These are phyloP conservation scores for Galagoides demidoff DNA, from an alignment of 2,797 vertebrate species.

Conservation along the genomic window DNA sequence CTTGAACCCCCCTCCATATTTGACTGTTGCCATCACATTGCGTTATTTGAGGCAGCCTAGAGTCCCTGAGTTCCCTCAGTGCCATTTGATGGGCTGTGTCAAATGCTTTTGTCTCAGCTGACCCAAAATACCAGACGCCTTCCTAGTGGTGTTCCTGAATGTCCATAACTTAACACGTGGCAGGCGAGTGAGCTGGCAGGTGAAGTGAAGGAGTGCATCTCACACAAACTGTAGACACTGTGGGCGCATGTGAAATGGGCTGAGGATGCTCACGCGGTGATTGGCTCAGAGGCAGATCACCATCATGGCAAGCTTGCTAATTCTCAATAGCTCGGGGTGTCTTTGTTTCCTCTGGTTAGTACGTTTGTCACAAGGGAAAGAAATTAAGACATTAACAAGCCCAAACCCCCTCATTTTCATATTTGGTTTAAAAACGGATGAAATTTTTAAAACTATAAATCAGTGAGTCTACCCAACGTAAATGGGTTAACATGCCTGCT, in stretches of 20 bases:
- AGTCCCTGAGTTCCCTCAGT: constrained; percentile 15
- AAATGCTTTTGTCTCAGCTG: constrained; percentile 67
- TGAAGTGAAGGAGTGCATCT: neutral
- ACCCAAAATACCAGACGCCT: constrained; percentile 47
- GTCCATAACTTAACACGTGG: constrained; percentile 18
- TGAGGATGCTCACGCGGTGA: neutral
- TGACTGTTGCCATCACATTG: constrained; percentile 21
- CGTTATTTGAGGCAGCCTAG: constrained; percentile 52
- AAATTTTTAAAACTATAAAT: constrained; percentile 12
- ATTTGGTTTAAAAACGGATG: neutral
- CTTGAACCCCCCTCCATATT: neutral
- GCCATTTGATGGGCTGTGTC: constrained; percentile 46
- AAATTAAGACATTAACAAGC: neutral
- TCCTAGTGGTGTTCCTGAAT: constrained; percentile 43
- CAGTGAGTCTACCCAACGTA: neutral
- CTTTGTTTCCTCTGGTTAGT: neutral
- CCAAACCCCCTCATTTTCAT: neutral
- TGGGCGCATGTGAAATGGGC: neutral
- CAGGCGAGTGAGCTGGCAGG: neutral
- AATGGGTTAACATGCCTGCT: neutral
- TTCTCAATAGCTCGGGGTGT: neutral
- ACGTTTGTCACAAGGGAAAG: neutral
- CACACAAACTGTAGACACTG: neutral
- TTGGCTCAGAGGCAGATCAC: neutral
- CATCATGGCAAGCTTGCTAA: neutral